Percentiles rank a stretch among this genome's conserved stretches.
Evolutionary conservation across 2,888 invertebrate species (phyloP).

Genomic region (Heliconius sara): DNA sequence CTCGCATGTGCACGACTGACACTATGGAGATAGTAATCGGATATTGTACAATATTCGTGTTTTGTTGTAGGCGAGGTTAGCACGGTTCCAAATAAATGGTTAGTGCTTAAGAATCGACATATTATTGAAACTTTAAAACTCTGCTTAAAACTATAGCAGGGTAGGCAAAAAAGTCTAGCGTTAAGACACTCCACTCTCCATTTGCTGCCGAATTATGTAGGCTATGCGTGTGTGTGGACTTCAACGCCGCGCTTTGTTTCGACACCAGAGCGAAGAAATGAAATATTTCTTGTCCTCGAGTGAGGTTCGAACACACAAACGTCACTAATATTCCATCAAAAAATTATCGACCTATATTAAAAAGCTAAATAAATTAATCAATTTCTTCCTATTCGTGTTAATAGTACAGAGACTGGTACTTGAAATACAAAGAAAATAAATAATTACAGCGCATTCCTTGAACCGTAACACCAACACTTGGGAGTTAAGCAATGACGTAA

Average conservation of each 20-base stretch:
- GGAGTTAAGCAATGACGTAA: slow-evolving; percentile 41
- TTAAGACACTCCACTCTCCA: neutral
- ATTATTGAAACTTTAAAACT: too few species aligned
- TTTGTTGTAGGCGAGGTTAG: neutral
- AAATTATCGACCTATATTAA: neutral
- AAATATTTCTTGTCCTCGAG: too few species aligned
- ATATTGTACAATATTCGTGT: slow-evolving; percentile 14
- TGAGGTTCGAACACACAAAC: too few species aligned
- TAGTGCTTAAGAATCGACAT: neutral
- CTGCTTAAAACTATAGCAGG: neutral
- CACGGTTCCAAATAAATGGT: neutral
- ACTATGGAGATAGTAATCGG: neutral
- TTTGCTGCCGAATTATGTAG: neutral
- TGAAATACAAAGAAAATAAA: slow-evolving; percentile 9
- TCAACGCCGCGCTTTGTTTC: neutral
- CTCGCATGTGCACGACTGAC: slow-evolving; percentile 9
- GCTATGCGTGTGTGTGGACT: too few species aligned
- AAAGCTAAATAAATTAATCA: neutral
- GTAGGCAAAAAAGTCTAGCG: neutral
- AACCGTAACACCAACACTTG: slow-evolving; percentile 38
- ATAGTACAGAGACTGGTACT: neutral
- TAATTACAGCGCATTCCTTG: slow-evolving; percentile 31
- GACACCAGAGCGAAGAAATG: too few species aligned
- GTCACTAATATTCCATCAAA: too few species aligned
- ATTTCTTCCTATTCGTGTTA: neutral